These are phyloP conservation scores for Belonocnema kinseyi DNA, from an alignment of 1,140 invertebrate genomes.

Conservation along the genomic window DNA sequence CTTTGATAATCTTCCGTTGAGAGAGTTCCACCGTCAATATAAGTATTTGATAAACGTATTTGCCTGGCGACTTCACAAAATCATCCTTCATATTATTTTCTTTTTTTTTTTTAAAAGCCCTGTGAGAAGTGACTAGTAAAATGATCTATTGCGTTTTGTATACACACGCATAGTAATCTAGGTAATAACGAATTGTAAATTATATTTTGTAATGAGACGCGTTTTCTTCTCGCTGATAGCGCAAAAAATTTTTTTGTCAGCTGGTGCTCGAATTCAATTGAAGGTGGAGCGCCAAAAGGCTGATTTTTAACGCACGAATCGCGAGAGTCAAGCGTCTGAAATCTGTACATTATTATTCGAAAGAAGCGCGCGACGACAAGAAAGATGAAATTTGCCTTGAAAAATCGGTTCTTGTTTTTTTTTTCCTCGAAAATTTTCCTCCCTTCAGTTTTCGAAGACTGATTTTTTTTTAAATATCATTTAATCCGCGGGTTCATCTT, in stretches of 20 bases:
- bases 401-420: not conserved
- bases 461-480: not conserved
- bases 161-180: not conserved
- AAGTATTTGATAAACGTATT: constrained; percentile 3
- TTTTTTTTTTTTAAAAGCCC: not conserved
- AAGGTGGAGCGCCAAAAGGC: not conserved
- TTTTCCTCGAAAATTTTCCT: not conserved
- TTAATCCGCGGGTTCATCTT: not conserved
- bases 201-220: constrained; percentile 24
- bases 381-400: constrained; percentile 13
- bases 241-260: not conserved
- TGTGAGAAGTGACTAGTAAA: constrained; percentile 22
- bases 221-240: constrained; percentile 16
- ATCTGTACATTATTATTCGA: constrained; percentile 24
- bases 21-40: not conserved
- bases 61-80: not conserved
- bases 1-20: constrained; percentile 9
- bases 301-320: not conserved
- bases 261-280: not conserved
- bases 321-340: constrained; percentile 20
- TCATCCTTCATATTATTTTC: not conserved
- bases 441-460: not conserved
- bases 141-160: constrained; percentile 25
- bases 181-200: constrained; percentile 9
- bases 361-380: constrained; percentile 4